Conservation (phyloP, 2,888 invertebrate genomes). For the Heliconius sara region DNA sequence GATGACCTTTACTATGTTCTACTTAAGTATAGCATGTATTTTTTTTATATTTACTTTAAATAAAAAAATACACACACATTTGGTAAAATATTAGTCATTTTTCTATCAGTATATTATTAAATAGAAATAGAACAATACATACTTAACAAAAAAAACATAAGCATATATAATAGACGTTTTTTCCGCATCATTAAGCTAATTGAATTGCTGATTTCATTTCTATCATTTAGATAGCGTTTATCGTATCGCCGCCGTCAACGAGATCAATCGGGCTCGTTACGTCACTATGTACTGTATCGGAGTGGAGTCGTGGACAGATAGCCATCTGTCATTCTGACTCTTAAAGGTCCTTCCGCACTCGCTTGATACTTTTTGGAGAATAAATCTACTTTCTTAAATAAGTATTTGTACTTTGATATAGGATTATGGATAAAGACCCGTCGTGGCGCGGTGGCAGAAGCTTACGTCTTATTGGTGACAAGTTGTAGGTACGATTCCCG, state of each 20-base stretch:
- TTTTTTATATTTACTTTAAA: no score
- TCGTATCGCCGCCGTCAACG: conserved; percentile 70
- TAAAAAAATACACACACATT: no score
- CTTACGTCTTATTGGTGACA: no score
- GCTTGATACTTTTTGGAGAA: conserved; percentile 31
- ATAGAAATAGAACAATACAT: no score
- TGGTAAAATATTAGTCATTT: no score
- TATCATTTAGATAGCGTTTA: conserved; percentile 67
- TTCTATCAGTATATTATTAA: no score
- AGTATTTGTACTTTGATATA: background rate
- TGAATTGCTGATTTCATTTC: conserved; percentile 66
- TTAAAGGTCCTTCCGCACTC: conserved; percentile 41
- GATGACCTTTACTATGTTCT: no score
- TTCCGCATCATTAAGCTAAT: conserved; percentile 69
- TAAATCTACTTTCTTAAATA: conserved; percentile 18
- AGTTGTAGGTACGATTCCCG: no score
- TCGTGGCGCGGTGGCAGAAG: no score
- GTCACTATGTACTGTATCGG: conserved; percentile 46
- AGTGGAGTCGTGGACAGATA: conserved; percentile 48
- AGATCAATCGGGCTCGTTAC: conserved; percentile 75
- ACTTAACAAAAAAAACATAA: background rate
- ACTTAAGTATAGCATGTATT: no score
- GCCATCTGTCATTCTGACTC: conserved; percentile 49
- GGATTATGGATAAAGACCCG: background rate
- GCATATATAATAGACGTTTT: background rate